phyloP scores from a whole-genome alignment of 2,113 vertebrate species.

The Lates calcarifer region DNA sequence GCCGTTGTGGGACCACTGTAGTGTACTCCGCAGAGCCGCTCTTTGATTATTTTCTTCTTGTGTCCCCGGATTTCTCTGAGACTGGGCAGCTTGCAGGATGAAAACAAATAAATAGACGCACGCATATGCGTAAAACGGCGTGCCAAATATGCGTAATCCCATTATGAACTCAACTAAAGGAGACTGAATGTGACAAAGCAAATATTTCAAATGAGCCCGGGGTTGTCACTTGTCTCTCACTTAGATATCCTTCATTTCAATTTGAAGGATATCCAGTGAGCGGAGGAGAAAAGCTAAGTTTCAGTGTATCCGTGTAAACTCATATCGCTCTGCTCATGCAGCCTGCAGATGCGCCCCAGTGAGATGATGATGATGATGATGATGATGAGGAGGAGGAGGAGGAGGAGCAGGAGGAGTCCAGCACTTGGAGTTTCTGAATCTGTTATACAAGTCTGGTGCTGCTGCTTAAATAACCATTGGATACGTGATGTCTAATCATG shows the following conservation, averaged over 20 bases:
- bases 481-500: conserved; percentile 40
- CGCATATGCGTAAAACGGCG: conserved; percentile 80
- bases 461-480: conserved; percentile 72
- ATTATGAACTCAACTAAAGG: conserved; percentile 58
- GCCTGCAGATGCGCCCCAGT: conserved; percentile 70
- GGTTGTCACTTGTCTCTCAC: conserved; percentile 20
- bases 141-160: conserved; percentile 75
- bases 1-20: conserved; percentile 96
- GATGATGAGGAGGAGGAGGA: neutral
- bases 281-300: conserved; percentile 57
- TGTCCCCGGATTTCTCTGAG: conserved; percentile 79
- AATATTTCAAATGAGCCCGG: conserved; percentile 1
- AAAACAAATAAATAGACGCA: conserved; percentile 85
- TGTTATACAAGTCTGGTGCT: conserved; percentile 69
- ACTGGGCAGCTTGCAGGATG: conserved; percentile 77
- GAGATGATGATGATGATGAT: conserved; percentile 57
- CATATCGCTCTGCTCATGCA: conserved; percentile 69
- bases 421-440: conserved; percentile 66
- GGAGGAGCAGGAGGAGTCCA: conserved; percentile 81
- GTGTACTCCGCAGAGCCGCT: conserved; percentile 87
- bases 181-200: conserved; percentile 12
- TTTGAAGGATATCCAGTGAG: conserved; percentile 38
- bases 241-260: conserved; percentile 60
- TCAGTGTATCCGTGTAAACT: conserved; percentile 59
- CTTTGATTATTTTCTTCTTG: conserved; percentile 61